These are phyloP conservation scores for Pelmatolapia mariae DNA, from an alignment of 2,113 vertebrate species.

Conservation along the genomic window DNA sequence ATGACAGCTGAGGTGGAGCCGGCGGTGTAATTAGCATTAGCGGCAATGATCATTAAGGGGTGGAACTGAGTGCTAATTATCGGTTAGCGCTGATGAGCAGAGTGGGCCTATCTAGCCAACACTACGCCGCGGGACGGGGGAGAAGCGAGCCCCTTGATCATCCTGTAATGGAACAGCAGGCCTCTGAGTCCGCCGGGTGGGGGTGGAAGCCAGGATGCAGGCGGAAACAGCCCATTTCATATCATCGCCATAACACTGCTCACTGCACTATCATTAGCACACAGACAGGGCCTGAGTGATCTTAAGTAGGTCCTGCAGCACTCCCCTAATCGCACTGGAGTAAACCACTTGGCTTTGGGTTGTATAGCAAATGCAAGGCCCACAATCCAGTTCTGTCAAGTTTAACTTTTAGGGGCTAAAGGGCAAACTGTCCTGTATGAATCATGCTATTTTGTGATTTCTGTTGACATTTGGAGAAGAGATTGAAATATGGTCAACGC, in stretches of 20 bases:
- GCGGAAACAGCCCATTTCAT: slow-evolving; percentile 24
- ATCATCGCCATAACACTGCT: slow-evolving; percentile 30
- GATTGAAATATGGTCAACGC: background rate
- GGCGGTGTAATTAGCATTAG: slow-evolving; percentile 66
- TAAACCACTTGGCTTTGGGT: background rate
- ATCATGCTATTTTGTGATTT: background rate
- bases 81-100: slow-evolving; percentile 62
- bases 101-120: slow-evolving; percentile 53
- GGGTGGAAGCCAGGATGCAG: slow-evolving; percentile 23
- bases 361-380: slow-evolving; percentile 12
- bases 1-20: slow-evolving; percentile 61
- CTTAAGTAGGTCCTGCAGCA: slow-evolving; percentile 31
- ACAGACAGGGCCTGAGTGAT: slow-evolving; percentile 13
- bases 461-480: background rate
- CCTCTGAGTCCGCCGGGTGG: slow-evolving; percentile 13
- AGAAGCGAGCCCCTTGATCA: slow-evolving; percentile 51
- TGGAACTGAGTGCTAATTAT: slow-evolving; percentile 68
- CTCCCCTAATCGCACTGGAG: background rate
- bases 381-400: slow-evolving; percentile 7
- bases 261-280: slow-evolving; percentile 35
- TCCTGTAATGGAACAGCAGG: slow-evolving; percentile 57
- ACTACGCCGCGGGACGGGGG: slow-evolving; percentile 27
- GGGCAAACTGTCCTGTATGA: background rate
- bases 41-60: slow-evolving; percentile 70
- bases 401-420: background rate